These are phyloP conservation scores for Cheirogaleus medius DNA, from an alignment of 2,113 vertebrate genomes.

Conservation along the genomic window DNA sequence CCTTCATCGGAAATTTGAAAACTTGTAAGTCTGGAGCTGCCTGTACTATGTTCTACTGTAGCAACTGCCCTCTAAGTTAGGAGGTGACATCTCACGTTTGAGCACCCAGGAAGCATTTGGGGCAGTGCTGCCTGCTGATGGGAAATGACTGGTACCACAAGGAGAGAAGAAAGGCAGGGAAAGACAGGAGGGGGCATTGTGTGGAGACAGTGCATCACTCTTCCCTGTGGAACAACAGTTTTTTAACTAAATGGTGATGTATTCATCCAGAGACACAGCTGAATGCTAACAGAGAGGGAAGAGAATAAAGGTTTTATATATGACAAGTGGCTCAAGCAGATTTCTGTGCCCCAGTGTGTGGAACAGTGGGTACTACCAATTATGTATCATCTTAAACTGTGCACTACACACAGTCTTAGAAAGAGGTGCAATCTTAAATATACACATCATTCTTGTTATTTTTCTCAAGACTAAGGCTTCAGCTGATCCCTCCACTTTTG, in stretches of 20 bases:
- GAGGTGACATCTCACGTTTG: neutral
- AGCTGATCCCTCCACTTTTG: neutral
- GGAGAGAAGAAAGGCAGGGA: neutral
- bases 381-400: neutral
- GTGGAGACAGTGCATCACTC: conserved; percentile 7
- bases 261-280: conserved; percentile 64
- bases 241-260: neutral
- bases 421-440: neutral
- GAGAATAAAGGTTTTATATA: conserved; percentile 58
- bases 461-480: neutral
- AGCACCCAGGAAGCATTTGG: neutral
- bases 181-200: conserved; percentile 57
- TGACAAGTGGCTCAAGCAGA: neutral
- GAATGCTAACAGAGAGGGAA: neutral
- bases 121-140: neutral
- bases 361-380: neutral
- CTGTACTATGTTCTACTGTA: rapidly evolving
- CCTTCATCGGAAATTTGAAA: neutral
- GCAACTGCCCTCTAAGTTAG: neutral
- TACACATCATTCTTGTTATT: neutral
- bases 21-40: neutral
- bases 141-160: conserved; percentile 53
- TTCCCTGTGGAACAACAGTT: neutral
- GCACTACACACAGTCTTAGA: neutral
- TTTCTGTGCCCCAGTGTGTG: neutral